phyloP scores from a whole-genome alignment of 2,888 invertebrate species.

The Aleiodes alternator region DNA sequence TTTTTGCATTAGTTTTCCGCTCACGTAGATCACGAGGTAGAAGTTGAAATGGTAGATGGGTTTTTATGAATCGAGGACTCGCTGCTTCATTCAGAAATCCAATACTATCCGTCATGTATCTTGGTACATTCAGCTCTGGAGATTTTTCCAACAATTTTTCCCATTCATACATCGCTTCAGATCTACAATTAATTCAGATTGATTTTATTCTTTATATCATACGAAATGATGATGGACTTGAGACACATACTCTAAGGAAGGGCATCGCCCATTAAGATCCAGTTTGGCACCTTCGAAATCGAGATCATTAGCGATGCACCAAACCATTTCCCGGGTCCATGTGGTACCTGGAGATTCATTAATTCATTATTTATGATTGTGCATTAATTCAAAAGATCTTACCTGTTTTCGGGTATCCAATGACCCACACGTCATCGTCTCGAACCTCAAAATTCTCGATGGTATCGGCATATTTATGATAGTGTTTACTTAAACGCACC shows the following conservation, averaged over 20 bases:
- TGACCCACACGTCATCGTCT: conserved; percentile 1
- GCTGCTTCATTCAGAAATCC: too few species aligned
- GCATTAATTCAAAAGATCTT: too few species aligned
- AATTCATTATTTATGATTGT: too few species aligned
- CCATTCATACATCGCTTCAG: too few species aligned
- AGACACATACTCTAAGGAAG: neutral
- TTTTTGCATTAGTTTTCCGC: neutral
- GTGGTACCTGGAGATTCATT: neutral
- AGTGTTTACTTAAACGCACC: neutral
- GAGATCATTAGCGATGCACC: neutral
- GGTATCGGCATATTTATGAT: neutral
- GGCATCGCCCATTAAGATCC: neutral
- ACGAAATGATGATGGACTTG: neutral
- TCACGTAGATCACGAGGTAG: neutral
- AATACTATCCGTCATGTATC: too few species aligned
- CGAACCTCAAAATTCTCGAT: neutral
- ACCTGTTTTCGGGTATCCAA: neutral
- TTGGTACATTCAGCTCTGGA: neutral
- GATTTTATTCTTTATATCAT: too few species aligned
- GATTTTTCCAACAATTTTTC: too few species aligned
- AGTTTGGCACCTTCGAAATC: neutral
- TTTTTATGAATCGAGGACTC: neutral
- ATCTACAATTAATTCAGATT: too few species aligned
- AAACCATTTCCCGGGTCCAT: conserved; percentile 20
- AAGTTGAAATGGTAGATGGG: neutral